phyloP scores from a whole-genome alignment of 2,888 invertebrate species.

The Labia minor region DNA sequence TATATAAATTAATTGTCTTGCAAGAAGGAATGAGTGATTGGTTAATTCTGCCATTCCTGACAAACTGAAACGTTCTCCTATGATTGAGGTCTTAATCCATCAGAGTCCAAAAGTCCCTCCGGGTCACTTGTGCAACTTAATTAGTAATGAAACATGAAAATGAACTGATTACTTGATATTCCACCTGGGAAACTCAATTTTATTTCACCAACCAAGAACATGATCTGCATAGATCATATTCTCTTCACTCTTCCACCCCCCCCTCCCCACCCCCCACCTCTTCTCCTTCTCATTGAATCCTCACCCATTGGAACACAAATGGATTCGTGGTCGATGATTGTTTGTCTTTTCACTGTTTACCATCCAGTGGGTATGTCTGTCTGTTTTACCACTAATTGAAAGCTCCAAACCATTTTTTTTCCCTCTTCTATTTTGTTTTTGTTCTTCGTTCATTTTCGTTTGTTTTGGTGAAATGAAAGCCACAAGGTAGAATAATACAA shows the following conservation, averaged over 20 bases:
- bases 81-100: not conserved
- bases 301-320: not conserved
- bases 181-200: not conserved
- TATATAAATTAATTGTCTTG: too few relatives aligned
- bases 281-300: too few relatives aligned
- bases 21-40: too few relatives aligned
- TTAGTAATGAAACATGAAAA: not conserved
- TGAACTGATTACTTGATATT: not conserved
- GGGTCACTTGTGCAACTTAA: not conserved
- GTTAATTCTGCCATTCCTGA: too few relatives aligned
- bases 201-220: not conserved
- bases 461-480: not conserved
- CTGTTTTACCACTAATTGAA: not conserved
- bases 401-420: not conserved
- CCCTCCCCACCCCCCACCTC: too few relatives aligned
- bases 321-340: not conserved
- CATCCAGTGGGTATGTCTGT: not conserved
- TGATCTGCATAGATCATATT: not conserved
- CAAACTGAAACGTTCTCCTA: not conserved
- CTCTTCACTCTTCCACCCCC: too few relatives aligned
- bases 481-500: too few relatives aligned
- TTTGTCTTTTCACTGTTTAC: slow-evolving; percentile 7
- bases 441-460: not conserved
- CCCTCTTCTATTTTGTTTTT: not conserved
- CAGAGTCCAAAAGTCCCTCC: not conserved